phyloP scores from a whole-genome alignment of 2,113 vertebrate species.

The Toxotes chatareus region DNA sequence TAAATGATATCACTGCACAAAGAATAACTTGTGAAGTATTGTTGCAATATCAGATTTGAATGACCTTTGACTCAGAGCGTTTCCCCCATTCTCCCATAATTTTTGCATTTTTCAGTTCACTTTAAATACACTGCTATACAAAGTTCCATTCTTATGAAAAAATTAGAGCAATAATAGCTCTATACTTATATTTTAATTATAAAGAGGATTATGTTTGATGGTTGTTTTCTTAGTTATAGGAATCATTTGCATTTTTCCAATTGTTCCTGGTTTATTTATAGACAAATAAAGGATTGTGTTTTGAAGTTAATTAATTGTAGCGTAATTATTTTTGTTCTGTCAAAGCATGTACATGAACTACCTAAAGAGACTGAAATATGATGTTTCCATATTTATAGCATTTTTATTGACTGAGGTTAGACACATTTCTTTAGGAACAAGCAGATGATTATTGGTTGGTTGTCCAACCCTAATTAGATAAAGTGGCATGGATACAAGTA shows the following conservation, averaged over 20 bases:
- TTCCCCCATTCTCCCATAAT: background rate
- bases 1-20: conserved; percentile 7
- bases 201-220: conserved; percentile 3
- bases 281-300: conserved; percentile 72
- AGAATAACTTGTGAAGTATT: conserved; percentile 5
- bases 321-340: conserved; percentile 3
- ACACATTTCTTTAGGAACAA: background rate
- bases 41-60: conserved; percentile 17
- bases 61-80: background rate
- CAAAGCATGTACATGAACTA: background rate
- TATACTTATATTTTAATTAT: conserved; percentile 17
- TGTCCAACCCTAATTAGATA: background rate
- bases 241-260: background rate
- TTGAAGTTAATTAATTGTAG: conserved; percentile 16
- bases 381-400: background rate
- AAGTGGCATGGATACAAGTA: background rate
- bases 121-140: conserved; percentile 27
- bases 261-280: conserved; percentile 71
- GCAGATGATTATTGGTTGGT: background rate
- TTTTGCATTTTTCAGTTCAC: conserved; percentile 24
- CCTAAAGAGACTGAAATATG: background rate
- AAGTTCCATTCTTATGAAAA: background rate
- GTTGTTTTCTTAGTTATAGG: conserved; percentile 4
- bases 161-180: conserved; percentile 33
- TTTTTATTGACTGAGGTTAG: background rate